Percentiles rank a stretch among this genome's conserved stretches.
These are phyloP conservation scores for Mesitornis unicolor DNA, from an alignment of 2,113 vertebrate genomes.

Conservation along the genomic window DNA sequence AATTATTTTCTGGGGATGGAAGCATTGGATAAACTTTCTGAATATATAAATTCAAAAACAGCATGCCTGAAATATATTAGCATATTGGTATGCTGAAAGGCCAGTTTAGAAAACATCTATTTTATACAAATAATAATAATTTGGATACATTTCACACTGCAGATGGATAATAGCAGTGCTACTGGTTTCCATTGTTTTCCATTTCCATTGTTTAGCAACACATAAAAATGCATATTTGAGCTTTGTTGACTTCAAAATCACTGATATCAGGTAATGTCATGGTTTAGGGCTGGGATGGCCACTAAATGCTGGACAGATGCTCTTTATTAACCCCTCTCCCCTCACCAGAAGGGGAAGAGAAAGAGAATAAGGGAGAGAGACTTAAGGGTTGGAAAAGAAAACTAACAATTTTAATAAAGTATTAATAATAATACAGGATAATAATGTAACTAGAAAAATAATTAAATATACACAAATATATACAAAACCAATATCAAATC, in stretches of 20 bases:
- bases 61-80: neutral
- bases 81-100: neutral
- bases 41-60: neutral
- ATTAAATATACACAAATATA: too few relatives aligned
- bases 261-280: neutral
- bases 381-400: too few relatives aligned
- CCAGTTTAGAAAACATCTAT: neutral
- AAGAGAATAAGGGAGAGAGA: too few relatives aligned
- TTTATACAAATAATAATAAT: neutral
- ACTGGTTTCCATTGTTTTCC: neutral
- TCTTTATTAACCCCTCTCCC: too few relatives aligned
- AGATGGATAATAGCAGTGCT: neutral
- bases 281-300: too few relatives aligned
- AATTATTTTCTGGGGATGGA: neutral
- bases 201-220: neutral
- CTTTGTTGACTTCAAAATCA: neutral
- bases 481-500: too few relatives aligned
- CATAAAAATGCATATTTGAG: neutral
- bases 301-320: too few relatives aligned
- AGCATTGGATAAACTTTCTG: neutral
- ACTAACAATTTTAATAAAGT: too few relatives aligned
- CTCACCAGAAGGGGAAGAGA: too few relatives aligned
- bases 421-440: too few relatives aligned
- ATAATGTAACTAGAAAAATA: too few relatives aligned
- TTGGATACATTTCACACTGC: neutral